Conservation (phyloP, 1,140 invertebrate genomes). For the Platyscapa corneri region DNA sequence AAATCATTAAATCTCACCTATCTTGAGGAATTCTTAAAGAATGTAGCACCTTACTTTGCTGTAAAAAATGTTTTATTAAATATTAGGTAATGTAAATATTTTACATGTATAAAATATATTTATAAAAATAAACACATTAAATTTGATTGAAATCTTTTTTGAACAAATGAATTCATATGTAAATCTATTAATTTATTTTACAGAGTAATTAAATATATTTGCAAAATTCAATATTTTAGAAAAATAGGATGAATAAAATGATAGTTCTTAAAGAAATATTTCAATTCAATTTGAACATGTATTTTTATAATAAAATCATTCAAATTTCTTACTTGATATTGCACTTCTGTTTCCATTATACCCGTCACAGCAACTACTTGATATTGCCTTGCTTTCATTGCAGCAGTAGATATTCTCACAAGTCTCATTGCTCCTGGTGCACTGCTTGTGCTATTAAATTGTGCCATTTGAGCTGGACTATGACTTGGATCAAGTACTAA, state of each 20-base stretch:
- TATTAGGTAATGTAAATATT: neutral
- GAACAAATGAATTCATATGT: too few species aligned
- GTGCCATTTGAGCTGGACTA: constrained; percentile 84
- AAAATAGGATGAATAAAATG: neutral
- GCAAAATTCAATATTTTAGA: too few species aligned
- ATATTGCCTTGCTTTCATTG: constrained; percentile 89
- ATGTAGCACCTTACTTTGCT: constrained; percentile 83
- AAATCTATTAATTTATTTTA: too few species aligned
- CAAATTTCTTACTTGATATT: constrained; percentile 80
- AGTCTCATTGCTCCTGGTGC: constrained; percentile 80
- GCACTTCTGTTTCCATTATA: constrained; percentile 82
- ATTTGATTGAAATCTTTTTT: neutral
- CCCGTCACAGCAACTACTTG: constrained; percentile 88
- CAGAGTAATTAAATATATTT: too few species aligned
- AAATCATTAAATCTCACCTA: constrained; percentile 74
- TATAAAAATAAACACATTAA: neutral
- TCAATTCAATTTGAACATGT: too few species aligned
- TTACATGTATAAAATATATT: neutral
- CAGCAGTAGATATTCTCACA: constrained; percentile 82
- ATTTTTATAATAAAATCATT: neutral
- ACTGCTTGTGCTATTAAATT: constrained; percentile 77
- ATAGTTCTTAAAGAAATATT: neutral
- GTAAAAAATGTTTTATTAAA: constrained; percentile 62
- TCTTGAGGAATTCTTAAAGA: constrained; percentile 81
- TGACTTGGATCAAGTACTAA: constrained; percentile 92